A percentile compares a stretch with the other conserved stretches of the same genome.
Evolutionary conservation across 2,797 vertebrate genomes (phyloP).

Genomic region (Masticophis lateralis): DNA sequence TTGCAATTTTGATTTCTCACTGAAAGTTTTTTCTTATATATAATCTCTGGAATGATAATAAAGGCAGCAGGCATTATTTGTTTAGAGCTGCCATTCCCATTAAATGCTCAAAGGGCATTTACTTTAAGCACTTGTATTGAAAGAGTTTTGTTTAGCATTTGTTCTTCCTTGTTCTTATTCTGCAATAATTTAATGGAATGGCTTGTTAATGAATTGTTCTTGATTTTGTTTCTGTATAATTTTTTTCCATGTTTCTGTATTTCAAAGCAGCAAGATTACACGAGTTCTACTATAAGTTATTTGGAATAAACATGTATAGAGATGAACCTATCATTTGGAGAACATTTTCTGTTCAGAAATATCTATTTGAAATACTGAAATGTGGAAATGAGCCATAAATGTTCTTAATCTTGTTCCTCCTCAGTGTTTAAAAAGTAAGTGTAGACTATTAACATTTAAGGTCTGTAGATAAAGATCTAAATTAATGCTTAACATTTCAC

Average conservation of each 20-base stretch:
- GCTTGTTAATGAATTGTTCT: constrained; percentile 15
- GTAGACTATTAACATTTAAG: neutral
- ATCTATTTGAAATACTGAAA: constrained; percentile 32
- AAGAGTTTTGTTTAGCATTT: constrained; percentile 3
- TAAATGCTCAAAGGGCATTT: constrained; percentile 21
- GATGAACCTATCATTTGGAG: constrained; percentile 20
- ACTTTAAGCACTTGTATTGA: neutral
- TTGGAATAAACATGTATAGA: constrained; percentile 4
- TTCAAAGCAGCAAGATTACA: constrained; percentile 15
- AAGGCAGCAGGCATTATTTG: constrained; percentile 1
- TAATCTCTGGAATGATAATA: constrained; percentile 27
- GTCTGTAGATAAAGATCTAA: constrained; percentile 17
- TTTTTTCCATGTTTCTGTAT: constrained; percentile 21
- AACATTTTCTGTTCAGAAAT: constrained; percentile 19
- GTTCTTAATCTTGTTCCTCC: neutral
- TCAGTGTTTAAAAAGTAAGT: neutral
- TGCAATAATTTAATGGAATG: constrained; percentile 10
- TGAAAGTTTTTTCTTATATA: constrained; percentile 6
- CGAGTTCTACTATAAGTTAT: constrained; percentile 2
- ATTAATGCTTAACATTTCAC: neutral
- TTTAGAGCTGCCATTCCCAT: constrained; percentile 2
- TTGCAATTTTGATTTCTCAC: constrained; percentile 36
- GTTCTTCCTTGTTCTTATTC: constrained; percentile 24
- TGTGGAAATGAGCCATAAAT: constrained; percentile 15
- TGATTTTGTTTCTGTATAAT: constrained; percentile 30